Evolutionary conservation across 2,888 invertebrate genomes (phyloP).

Genomic region (Acanthosepion esculentum): DNA sequence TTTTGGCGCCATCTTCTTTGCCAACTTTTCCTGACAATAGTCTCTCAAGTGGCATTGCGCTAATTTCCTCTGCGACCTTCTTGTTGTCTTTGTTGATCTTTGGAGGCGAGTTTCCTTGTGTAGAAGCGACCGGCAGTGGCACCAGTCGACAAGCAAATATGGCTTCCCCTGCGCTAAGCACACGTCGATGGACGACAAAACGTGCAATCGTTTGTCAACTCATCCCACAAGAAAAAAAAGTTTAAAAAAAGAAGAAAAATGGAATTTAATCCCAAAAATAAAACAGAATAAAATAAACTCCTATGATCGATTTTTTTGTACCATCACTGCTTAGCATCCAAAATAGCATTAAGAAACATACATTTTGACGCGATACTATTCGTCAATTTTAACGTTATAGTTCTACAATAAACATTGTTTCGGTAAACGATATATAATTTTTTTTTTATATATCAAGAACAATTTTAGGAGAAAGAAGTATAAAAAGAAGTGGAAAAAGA

Average conservation of each 20-base stretch:
- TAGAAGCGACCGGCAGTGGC: not conserved
- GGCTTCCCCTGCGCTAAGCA: not conserved
- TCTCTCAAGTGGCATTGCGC: not conserved
- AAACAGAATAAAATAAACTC: not conserved
- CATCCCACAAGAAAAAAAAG: not conserved
- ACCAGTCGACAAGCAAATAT: not conserved
- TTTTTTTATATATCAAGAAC: too few relatives aligned
- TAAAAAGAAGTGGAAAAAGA: too few relatives aligned
- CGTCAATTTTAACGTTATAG: not conserved
- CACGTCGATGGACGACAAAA: not conserved
- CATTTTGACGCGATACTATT: not conserved
- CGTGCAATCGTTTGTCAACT: not conserved
- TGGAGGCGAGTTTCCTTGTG: not conserved
- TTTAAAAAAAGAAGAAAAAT: not conserved
- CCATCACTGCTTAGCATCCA: not conserved
- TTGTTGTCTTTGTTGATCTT: slow-evolving; percentile 14
- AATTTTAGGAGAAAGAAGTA: too few relatives aligned
- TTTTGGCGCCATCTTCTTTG: not conserved
- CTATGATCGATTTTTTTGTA: not conserved
- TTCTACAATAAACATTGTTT: not conserved
- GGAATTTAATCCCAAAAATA: not conserved
- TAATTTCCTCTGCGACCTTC: not conserved
- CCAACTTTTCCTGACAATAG: not conserved
- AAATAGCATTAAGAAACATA: not conserved
- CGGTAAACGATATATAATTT: too few relatives aligned